Evolutionary conservation across 1,140 invertebrate genomes (phyloP), one percentile per base, ranked within the genome.

Genomic region (Prorops nasuta): DNA sequence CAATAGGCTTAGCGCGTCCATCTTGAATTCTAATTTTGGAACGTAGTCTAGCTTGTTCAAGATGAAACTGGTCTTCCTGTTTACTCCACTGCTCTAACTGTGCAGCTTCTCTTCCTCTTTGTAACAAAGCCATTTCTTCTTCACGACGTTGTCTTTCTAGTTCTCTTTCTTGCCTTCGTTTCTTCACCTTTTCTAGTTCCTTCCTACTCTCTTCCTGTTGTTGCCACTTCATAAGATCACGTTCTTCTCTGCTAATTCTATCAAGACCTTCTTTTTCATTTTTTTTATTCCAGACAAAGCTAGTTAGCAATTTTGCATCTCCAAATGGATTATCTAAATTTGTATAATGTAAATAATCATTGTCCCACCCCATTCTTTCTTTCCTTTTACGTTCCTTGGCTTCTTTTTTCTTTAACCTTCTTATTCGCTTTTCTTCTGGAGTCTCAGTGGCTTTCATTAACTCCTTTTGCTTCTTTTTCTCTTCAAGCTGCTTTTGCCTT

Each of bases 261-360:
- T 85, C 83, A 7, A 96, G 79, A 6, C 96, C 97, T 72, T 98
- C 95, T 63, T 96, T 95, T 55, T 95, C 88, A 22, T 98, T 78
- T 74, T 99, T 99, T 71, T 98, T 98, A 1, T 82, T 83, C 97
- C 97, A 99, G 3, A 97, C 90, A 80, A 99, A 99, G 0, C 92
- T 94, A 15, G 92, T 87, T 1, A 93, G 78, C 6, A 98, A 81
- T 71, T 94, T 93, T 9, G 89, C 91, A 82, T 99, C 97, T 2
- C 97, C 96, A 79, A 98, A 99, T 0, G 97, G 97, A 80, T 99
- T 99, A 72, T 98, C 96, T 17, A 89, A 89, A 76, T 99, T 98
- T 9, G 96, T 98, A 67, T 98, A 99, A 61, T 94, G 93, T 16
- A 93, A 80, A 71, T 96, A 95, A 72, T 97, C 94, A 59, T 92